phyloP scores from a whole-genome alignment of 2,113 vertebrate species.

The Notothenia coriiceps region DNA sequence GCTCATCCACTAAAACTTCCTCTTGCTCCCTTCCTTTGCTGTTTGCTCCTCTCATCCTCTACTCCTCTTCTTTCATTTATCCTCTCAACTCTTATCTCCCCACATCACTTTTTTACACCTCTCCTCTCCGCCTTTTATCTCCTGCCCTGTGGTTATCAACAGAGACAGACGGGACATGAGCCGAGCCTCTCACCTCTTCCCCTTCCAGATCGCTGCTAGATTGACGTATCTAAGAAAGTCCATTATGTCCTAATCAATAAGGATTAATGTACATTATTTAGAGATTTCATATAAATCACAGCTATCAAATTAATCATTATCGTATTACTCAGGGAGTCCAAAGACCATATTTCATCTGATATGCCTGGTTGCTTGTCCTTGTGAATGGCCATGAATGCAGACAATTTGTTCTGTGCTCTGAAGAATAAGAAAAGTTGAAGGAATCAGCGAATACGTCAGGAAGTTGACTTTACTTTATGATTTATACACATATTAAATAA shows the following conservation, averaged over 20 bases:
- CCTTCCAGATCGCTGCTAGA: conserved; percentile 49
- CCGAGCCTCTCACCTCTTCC: conserved; percentile 32
- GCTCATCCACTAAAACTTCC: conserved; percentile 17
- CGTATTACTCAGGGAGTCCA: conserved; percentile 40
- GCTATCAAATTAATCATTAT: conserved; percentile 55
- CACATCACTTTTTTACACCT: conserved; percentile 55
- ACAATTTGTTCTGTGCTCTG: conserved; percentile 1
- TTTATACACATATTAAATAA: not conserved
- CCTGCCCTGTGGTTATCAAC: conserved; percentile 64
- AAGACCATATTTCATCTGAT: conserved; percentile 30
- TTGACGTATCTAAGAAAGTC: conserved; percentile 49
- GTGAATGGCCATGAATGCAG: conserved; percentile 1
- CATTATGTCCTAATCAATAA: conserved; percentile 57
- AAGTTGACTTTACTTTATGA: conserved; percentile 9
- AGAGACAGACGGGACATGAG: conserved; percentile 59
- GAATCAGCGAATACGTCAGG: not conserved
- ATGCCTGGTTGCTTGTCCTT: conserved; percentile 9
- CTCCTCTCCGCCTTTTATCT: conserved; percentile 58
- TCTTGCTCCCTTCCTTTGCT: conserved; percentile 21
- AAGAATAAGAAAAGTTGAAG: conserved; percentile 13
- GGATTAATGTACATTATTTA: conserved; percentile 45
- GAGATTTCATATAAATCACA: conserved; percentile 41
- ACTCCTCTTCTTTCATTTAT: conserved; percentile 50
- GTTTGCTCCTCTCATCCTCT: conserved; percentile 36
- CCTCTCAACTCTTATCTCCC: conserved; percentile 68